Evolutionary conservation across 2,888 invertebrate genomes (phyloP).

Genomic region (Drosophila leonis): DNA sequence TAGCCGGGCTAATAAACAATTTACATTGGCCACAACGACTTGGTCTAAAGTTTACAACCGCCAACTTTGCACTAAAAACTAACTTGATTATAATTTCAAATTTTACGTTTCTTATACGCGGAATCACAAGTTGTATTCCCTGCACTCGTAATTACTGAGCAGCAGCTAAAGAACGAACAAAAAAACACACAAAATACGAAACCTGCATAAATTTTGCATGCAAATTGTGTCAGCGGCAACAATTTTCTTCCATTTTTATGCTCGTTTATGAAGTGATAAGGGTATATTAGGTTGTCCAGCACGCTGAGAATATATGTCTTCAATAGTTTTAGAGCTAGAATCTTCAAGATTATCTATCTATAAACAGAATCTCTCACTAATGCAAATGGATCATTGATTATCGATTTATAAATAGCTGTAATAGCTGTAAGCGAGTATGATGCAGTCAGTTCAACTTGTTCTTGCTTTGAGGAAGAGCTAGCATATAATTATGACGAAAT

Average conservation of each 20-base stretch:
- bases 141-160: conserved; percentile 57
- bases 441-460: neutral
- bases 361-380: no score
- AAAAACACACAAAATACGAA: conserved; percentile 38
- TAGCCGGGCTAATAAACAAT: conserved; percentile 61
- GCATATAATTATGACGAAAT: conserved; percentile 38
- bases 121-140: conserved; percentile 46
- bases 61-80: conserved; percentile 35
- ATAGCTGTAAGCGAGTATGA: neutral
- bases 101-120: conserved; percentile 57
- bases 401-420: neutral
- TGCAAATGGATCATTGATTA: neutral
- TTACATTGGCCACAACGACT: conserved; percentile 47
- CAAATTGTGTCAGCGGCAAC: conserved; percentile 49
- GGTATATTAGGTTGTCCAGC: neutral
- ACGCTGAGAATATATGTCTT: neutral
- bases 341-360: neutral
- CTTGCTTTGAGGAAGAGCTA: neutral
- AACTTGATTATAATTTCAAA: conserved; percentile 76
- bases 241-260: conserved; percentile 5
- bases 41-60: conserved; percentile 32
- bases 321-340: neutral
- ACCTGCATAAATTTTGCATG: conserved; percentile 70
- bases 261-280: neutral
- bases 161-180: conserved; percentile 5